phyloP scores from a whole-genome alignment of 2,888 invertebrate genomes.

The Cataglyphis livida region DNA sequence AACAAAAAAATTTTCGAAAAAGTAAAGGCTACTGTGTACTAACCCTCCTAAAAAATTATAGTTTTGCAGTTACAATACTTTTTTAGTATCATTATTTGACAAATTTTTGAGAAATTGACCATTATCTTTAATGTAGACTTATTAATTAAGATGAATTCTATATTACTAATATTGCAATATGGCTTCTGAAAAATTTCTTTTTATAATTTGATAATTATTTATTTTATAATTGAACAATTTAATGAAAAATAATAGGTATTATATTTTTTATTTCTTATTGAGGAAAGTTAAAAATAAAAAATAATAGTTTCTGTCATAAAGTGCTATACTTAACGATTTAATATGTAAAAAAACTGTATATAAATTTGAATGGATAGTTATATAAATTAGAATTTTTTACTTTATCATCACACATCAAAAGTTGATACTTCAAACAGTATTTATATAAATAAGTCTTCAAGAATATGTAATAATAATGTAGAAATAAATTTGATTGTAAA shows the following conservation, averaged over 20 bases:
- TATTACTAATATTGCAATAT: neutral
- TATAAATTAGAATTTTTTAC: neutral
- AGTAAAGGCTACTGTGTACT: neutral
- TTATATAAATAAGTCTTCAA: constrained; percentile 9
- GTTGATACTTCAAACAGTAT: constrained; percentile 13
- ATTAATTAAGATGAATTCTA: constrained; percentile 8
- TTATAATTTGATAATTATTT: neutral
- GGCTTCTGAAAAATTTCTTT: neutral
- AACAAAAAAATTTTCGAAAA: neutral
- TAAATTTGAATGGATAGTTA: constrained; percentile 2
- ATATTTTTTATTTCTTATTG: constrained; percentile 8
- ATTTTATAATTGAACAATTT: constrained; percentile 25
- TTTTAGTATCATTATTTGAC: neutral
- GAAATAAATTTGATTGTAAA: neutral
- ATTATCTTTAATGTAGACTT: constrained; percentile 1
- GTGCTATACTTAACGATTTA: neutral
- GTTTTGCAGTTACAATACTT: neutral
- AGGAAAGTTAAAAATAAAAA: neutral
- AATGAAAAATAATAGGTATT: neutral
- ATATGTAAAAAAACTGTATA: neutral
- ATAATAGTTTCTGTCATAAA: neutral
- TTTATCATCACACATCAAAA: neutral
- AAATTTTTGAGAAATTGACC: constrained; percentile 12
- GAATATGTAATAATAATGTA: neutral
- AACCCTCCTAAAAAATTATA: neutral